Base-by-base conservation (phyloP, 2,888 invertebrate species). In the Quadroppia sp. region DNA sequence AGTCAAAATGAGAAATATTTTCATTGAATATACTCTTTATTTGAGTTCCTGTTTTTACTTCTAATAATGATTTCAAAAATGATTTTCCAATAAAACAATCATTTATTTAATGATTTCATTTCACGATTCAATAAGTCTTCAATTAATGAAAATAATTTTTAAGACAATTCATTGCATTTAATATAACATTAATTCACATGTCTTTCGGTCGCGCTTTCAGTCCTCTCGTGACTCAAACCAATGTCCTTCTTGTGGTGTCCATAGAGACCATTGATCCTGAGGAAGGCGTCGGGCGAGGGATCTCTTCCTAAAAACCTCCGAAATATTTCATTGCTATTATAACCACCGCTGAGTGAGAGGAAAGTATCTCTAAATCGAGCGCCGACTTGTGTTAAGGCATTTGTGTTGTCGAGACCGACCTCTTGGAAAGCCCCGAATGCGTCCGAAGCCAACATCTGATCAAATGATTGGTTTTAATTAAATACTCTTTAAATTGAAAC, bases 291-390 rank as follows among this genome's bases (percentile, higher is more conserved):
- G 0, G 90, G 89, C 1, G 90, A 90, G 0, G 95, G 95, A 83
- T 97, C 95, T 71, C 96, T 86, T 0, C 96, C 96, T 77, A 93
- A 86, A 83, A 96, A 97, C 80, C 89, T 87, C 74, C 95, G 86
- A 83, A 97, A 97, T 7, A 93, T 88, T 84, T 95, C 91, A 76
- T 87, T 88, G 0, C 92, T 88, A 77, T 91, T 88, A 77, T 89
- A 87, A 76, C 89, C 89, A 3, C 95, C 94, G 9, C 94, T 94
- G 2, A 88, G 85, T 0, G 90, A 86, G 76, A 97, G 85, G 50
- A 83, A 90, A 92, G 77, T 76, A 6, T 78, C 77, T 40, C 75
- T 74, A 53, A 78, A 77, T 40, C 77, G 75, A 28, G 23, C 56
- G n/a, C 78, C 82, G 59, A 83, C 80, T 53, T 78, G 76, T 53